A percentile compares a stretch with the other conserved stretches of the same genome.
Conservation (phyloP, 2,113 vertebrate species). For the Phrynosoma blainvillii region DNA sequence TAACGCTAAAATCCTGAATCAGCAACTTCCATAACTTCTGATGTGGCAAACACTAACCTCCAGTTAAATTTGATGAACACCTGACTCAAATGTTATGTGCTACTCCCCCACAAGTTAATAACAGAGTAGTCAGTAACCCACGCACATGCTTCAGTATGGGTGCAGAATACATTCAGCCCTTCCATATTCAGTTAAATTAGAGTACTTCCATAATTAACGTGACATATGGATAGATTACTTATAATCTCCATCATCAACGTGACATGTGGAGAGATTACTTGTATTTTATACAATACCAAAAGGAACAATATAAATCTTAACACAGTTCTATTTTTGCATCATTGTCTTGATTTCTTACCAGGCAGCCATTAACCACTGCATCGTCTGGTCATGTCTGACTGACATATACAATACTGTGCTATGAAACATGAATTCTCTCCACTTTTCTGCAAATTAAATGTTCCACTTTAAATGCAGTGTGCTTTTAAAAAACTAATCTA, state of each 20-base stretch:
- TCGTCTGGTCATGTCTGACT: background rate
- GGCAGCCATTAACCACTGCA: background rate
- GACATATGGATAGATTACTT: background rate
- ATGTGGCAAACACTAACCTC: background rate
- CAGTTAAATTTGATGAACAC: background rate
- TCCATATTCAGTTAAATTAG: background rate
- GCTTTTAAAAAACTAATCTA: background rate
- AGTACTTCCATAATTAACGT: background rate
- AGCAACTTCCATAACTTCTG: background rate
- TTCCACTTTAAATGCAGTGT: background rate
- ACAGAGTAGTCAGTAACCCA: background rate
- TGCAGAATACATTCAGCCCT: background rate
- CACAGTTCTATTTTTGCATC: conserved; percentile 5
- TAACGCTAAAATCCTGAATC: background rate
- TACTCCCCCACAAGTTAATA: background rate
- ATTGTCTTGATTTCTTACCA: background rate
- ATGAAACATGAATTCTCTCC: background rate
- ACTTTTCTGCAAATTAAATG: background rate
- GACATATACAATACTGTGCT: background rate
- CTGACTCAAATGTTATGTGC: background rate
- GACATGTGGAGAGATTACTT: background rate
- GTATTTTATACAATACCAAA: background rate
- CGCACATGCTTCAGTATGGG: background rate
- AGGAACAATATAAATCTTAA: background rate
- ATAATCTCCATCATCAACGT: background rate